phyloP scores from a whole-genome alignment of 1,140 invertebrate species.

The Drepana arcuata region DNA sequence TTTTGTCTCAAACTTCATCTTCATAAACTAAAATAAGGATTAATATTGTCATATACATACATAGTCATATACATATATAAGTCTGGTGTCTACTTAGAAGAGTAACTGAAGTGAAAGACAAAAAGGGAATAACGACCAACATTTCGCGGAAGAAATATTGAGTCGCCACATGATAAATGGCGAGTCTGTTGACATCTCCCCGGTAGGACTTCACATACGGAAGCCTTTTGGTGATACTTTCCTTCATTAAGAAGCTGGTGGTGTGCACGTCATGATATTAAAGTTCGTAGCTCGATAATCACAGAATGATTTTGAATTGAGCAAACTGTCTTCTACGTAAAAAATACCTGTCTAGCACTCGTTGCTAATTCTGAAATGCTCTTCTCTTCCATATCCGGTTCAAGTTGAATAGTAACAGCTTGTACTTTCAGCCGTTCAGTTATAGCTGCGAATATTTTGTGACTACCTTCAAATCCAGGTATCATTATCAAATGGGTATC shows the following conservation, averaged over 20 bases:
- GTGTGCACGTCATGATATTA: neutral
- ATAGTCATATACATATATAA: neutral
- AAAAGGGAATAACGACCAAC: neutral
- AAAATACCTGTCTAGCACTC: neutral
- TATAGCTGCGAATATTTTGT: slow-evolving; percentile 1
- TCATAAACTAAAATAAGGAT: neutral
- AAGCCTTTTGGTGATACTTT: too few species aligned
- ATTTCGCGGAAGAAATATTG: too few species aligned
- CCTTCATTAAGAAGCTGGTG: too few species aligned
- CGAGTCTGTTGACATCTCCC: too few species aligned
- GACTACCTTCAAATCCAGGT: slow-evolving; percentile 13
- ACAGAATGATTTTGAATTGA: neutral
- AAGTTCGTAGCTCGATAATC: neutral
- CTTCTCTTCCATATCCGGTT: neutral
- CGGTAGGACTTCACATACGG: too few species aligned
- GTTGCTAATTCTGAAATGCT: slow-evolving; percentile 1
- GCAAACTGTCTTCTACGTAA: neutral
- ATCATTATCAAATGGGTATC: slow-evolving; percentile 4
- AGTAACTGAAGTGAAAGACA: neutral
- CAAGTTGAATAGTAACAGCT: slow-evolving; percentile 2
- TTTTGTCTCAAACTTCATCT: neutral
- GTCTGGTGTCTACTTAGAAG: neutral
- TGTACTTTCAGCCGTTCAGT: slow-evolving; percentile 8
- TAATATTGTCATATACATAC: neutral
- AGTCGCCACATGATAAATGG: too few species aligned